Percentiles rank a stretch among this genome's conserved stretches.
phyloP scores from a whole-genome alignment of 2,888 invertebrate species.

The Nephrotoma appendiculata region DNA sequence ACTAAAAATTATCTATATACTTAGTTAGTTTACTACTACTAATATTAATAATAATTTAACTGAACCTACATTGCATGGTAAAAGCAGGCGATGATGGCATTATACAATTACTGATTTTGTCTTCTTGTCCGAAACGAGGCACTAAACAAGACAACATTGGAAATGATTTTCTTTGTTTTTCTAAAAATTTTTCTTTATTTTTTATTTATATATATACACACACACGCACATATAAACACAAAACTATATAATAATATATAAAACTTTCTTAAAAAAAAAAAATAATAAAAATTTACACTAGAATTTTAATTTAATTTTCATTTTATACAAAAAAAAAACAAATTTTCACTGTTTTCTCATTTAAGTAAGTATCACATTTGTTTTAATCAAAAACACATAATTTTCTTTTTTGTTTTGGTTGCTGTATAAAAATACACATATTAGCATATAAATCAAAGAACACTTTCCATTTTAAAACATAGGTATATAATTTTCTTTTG shows the following conservation, averaged over 20 bases:
- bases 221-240: neutral
- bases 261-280: neutral
- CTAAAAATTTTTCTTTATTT: conserved; percentile 2
- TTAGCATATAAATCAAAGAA: neutral
- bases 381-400: neutral
- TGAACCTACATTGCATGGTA: conserved; percentile 32
- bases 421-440: neutral
- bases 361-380: neutral
- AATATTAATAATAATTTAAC: neutral
- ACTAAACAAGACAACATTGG: conserved; percentile 36
- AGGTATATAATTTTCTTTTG: neutral
- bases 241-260: neutral
- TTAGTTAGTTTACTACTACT: neutral
- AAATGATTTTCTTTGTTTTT: conserved; percentile 21
- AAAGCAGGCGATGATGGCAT: conserved; percentile 34
- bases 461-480: neutral
- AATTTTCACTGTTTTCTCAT: neutral
- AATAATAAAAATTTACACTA: neutral
- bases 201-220: neutral
- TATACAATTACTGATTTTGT: conserved; percentile 23
- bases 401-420: neutral
- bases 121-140: conserved; percentile 35
- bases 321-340: neutral
- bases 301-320: neutral
- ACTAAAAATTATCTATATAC: neutral